Conservation (phyloP, 2,888 invertebrate genomes). For the Mayetiola destructor region DNA sequence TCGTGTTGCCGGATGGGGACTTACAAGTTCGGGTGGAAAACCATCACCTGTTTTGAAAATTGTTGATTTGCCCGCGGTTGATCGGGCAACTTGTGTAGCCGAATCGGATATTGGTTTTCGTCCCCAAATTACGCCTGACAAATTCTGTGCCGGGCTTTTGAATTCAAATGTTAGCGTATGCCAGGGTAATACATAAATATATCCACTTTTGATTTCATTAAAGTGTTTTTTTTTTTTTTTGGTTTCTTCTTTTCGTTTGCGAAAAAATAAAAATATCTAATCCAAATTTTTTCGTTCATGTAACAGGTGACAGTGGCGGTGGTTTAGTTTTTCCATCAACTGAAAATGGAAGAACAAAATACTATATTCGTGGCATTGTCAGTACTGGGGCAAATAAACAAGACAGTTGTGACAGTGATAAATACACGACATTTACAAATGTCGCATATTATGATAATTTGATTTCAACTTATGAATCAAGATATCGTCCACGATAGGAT, state of each 20-base stretch:
- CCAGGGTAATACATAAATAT: not conserved
- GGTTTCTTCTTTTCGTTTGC: not conserved
- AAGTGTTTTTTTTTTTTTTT: not conserved
- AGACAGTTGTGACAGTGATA: conserved; percentile 17
- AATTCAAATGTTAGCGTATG: conserved; percentile 13
- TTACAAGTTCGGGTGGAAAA: conserved; percentile 14
- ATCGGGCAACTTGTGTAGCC: conserved; percentile 20
- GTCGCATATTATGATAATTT: conserved; percentile 17
- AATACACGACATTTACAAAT: conserved; percentile 19
- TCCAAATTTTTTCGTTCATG: conserved; percentile 19
- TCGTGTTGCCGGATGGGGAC: conserved; percentile 23
- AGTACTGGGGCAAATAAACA: conserved; percentile 21
- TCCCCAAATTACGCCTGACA: conserved; percentile 24
- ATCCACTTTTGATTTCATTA: not conserved
- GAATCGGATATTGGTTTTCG: conserved; percentile 18
- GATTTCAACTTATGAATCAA: not conserved
- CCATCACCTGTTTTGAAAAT: conserved; percentile 18
- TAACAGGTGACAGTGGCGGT: conserved; percentile 22
- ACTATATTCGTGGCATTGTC: conserved; percentile 24
- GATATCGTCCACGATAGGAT: not conserved
- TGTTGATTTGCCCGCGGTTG: conserved; percentile 19
- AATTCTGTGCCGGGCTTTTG: conserved; percentile 27
- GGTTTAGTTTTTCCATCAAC: conserved; percentile 21
- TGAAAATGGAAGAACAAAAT: conserved; percentile 14
- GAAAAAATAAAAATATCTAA: too few species aligned